Evolutionary conservation across 1,140 invertebrate genomes (phyloP).

Genomic region (Trichogramma pretiosum): DNA sequence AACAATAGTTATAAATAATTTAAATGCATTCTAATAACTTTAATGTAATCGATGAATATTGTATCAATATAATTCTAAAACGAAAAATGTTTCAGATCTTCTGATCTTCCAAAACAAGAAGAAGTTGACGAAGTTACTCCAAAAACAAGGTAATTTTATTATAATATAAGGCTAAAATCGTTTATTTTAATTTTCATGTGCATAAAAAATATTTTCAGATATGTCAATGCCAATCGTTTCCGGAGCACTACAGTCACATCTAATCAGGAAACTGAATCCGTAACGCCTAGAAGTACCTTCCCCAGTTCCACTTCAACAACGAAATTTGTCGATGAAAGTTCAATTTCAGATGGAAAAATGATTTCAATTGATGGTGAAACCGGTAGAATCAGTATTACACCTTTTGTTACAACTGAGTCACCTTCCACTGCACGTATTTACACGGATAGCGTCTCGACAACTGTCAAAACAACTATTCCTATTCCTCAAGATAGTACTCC

Average conservation of each 20-base stretch:
- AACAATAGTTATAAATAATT: not conserved
- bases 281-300: too few relatives aligned
- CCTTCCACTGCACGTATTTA: conserved; percentile 9
- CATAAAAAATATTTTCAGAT: conserved; percentile 29
- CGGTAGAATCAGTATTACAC: conserved; percentile 14
- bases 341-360: conserved; percentile 6
- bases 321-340: not conserved
- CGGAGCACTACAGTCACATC: conserved; percentile 35
- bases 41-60: not conserved
- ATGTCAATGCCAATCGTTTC: conserved; percentile 42
- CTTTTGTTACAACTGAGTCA: conserved; percentile 8
- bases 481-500: conserved; percentile 4
- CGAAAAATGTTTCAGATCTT: conserved; percentile 2
- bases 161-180: not conserved
- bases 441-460: conserved; percentile 3
- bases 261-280: conserved; percentile 11
- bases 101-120: conserved; percentile 1
- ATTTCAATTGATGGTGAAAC: conserved; percentile 14
- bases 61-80: not conserved
- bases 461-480: conserved; percentile 2
- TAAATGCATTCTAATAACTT: too few relatives aligned
- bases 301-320: not conserved
- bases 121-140: not conserved
- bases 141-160: conserved; percentile 9
- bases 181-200: not conserved